Base-by-base conservation (phyloP, 2,888 invertebrate species). In the Tiliacea aurago region DNA sequence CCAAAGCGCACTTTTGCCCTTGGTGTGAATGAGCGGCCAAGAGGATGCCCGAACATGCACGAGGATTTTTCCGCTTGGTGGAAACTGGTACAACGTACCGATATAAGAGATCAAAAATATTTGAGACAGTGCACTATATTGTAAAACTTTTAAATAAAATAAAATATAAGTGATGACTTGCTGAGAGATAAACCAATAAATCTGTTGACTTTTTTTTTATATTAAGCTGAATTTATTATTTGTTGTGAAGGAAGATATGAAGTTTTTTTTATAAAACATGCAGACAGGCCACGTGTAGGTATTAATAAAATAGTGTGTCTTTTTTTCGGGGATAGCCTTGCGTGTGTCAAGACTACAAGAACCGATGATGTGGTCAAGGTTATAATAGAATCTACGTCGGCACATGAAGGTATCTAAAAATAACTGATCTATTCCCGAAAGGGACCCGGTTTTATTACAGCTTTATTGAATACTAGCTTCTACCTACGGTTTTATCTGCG, bases 221-320 rank as follows among this genome's bases (percentile, higher is more conserved):
- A 78, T 78, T 68, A 43, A 51, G 55, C 68, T 53, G 20, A 78
- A 71, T 80, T 80, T 80, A 83, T 78, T 71, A 58, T 62, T 78
- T 83, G 64, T 83, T 80, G 28, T 83, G 71, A 65, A 58, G 20
- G 10, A 58, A 62, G 15, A 65, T 41, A 51, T 28, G 45, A 23
- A 63, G 64, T n/a, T 58, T 61, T 62, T 55, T 56, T 58, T 23
- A 47, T 53, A 18, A 45, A 6, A 4, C n/a, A 37, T 51, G 43
- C 41, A 51, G 13, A 10, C 41, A 51, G 13, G 10, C 11, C 43
- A 18, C 51, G 23, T 49, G 41, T 61, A 43, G 0, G 0, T 49
- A 49, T 37, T 20, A 41, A 61, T 28, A 66, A 61, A 62, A 66
- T 6, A 15, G 33, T 43, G 20, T 28, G 9, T 61, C 5, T 63